These are phyloP conservation scores for Brevimyrus niger DNA, from an alignment of 2,113 vertebrate species.

Conservation along the genomic window DNA sequence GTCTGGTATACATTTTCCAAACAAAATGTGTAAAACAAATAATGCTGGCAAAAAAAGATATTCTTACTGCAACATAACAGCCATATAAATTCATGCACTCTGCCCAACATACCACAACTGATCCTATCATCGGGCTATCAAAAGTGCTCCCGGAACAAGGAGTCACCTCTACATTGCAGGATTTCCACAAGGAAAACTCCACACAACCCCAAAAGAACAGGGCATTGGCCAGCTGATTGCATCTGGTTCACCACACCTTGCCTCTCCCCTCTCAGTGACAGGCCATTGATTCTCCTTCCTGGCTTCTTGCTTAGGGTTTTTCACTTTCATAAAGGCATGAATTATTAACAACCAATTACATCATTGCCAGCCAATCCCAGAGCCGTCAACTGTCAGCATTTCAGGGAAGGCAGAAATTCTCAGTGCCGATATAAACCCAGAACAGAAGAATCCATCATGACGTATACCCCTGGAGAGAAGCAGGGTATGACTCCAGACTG, in stretches of 20 bases:
- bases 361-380: conserved; percentile 42
- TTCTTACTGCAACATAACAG: not conserved
- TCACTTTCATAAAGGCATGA: conserved; percentile 51
- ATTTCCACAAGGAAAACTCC: not conserved
- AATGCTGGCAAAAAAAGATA: not conserved
- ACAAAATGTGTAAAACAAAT: not conserved
- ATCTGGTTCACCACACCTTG: not conserved
- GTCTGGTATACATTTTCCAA: not conserved
- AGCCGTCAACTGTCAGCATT: conserved; percentile 18
- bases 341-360: conserved; percentile 61
- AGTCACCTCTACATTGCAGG: not conserved
- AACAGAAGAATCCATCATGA: conserved; percentile 12
- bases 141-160: not conserved
- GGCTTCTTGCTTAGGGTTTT: conserved; percentile 40
- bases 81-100: not conserved
- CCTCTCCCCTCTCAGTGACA: not conserved
- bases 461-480: not conserved
- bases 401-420: conserved; percentile 7
- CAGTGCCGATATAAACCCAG: conserved; percentile 16
- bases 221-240: not conserved
- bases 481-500: not conserved
- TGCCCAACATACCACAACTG: not conserved
- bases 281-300: conserved; percentile 44
- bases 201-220: not conserved
- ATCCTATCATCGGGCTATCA: not conserved